Evolutionary conservation across 2,797 vertebrate species (phyloP), one percentile per base, ranked within the genome.

Genomic region (Galago senegalensis): DNA sequence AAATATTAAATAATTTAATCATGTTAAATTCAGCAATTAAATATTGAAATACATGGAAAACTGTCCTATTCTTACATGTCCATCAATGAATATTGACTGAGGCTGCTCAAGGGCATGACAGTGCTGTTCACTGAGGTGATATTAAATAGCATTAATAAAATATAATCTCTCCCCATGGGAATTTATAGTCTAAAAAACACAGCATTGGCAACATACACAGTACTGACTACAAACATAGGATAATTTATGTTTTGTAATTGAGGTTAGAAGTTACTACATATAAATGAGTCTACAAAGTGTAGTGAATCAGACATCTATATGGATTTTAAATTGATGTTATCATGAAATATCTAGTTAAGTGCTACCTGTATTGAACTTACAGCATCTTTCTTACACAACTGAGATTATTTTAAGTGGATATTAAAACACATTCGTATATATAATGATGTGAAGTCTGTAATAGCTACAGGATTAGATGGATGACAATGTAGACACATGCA

Each of bases 231-330:
- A 92, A 75, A 72, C n/a, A n/a, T 80, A 80, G 65, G 46, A 84
- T 89, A 91, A 84, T 58, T 60, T 53, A 86, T 43, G 37, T 9
- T 49, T 40, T 56, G 29, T 84, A 40, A 85, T 1, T 67, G 49
- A 93, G 76, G 80, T 88, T 65, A 89, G 75, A 37, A 70, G 58
- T 60, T 79, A 79, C 25, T 83, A 60, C 82, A 89, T 70, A 76
- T 76, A 83, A 96, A 92, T 88, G 67, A 91, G n/a, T 81, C 87
- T 89, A 53, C 18, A 89, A 94, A 96, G 77, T 34, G 84, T 49
- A 89, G 49, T 60, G 80, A 56, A 88, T 86, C 81, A 92, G 53
- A 93, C 61, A 95, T 69, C 27, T 49, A 13, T 25, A 46, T 4
- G 7, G 70, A 81, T 77, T 11, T 3, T 67, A 67, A 77, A 76